phyloP scores from a whole-genome alignment of 2,113 vertebrate genomes.

The Nibea coibor region DNA sequence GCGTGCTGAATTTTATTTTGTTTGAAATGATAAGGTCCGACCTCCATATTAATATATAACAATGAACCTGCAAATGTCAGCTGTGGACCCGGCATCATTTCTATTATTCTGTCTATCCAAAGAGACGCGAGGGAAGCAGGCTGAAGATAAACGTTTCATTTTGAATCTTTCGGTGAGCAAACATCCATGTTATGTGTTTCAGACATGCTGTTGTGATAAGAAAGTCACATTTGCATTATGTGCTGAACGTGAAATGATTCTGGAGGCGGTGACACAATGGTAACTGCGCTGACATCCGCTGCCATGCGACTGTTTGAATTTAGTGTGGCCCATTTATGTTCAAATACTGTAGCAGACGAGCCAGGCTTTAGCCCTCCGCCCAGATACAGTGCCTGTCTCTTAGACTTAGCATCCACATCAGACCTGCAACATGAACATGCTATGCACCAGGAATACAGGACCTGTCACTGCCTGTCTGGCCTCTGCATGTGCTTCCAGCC shows the following conservation, averaged over 20 bases:
- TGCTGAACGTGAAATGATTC: constrained; percentile 16
- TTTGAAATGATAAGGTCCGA: not conserved
- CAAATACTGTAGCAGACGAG: constrained; percentile 44
- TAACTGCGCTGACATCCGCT: constrained; percentile 40
- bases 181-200: not conserved
- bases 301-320: constrained; percentile 61
- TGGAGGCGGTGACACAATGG: constrained; percentile 39
- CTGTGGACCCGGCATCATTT: not conserved
- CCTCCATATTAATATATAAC: constrained; percentile 20
- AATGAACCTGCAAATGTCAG: not conserved
- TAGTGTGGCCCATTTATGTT: constrained; percentile 59
- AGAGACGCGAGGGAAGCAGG: not conserved
- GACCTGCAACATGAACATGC: constrained; percentile 64
- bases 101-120: not conserved
- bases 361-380: constrained; percentile 58
- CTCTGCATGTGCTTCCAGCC: constrained; percentile 61
- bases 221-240: constrained; percentile 36
- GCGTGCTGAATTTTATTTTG: not conserved
- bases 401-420: constrained; percentile 77
- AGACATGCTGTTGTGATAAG: constrained; percentile 27
- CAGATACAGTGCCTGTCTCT: constrained; percentile 73
- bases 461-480: constrained; percentile 77
- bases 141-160: not conserved
- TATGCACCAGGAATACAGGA: constrained; percentile 73
- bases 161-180: not conserved